These are phyloP conservation scores for Bombycilla garrulus DNA, from an alignment of 2,113 vertebrate species.

Conservation along the genomic window DNA sequence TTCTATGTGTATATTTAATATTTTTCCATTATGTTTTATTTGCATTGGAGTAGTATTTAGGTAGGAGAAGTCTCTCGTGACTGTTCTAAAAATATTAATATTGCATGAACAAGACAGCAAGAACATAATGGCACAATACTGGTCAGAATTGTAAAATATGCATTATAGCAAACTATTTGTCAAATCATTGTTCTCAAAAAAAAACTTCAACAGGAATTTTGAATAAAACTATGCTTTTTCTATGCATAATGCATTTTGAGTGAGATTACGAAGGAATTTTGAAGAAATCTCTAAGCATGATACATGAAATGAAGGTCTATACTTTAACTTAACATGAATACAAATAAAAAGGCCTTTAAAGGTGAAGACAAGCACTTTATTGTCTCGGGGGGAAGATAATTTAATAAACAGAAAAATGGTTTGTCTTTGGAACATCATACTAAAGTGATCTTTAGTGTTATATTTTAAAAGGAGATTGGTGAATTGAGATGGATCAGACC, in stretches of 20 bases:
- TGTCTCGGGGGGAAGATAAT: not conserved
- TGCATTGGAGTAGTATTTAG: not conserved
- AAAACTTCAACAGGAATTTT: not conserved
- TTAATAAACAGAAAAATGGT: not conserved
- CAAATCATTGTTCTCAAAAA: not conserved
- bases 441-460: conserved; percentile 2
- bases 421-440: not conserved
- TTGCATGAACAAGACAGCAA: not conserved
- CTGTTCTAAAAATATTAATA: not conserved
- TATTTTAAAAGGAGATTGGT: conserved; percentile 12
- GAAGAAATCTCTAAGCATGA: not conserved
- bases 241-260: not conserved
- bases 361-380: not conserved
- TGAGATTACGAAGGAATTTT: not conserved
- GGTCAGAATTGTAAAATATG: not conserved
- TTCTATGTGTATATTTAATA: not conserved
- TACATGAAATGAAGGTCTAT: not conserved
- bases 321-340: not conserved
- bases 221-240: conserved; percentile 6
- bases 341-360: not conserved
- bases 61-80: not conserved
- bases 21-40: conserved; percentile 22
- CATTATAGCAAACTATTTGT: not conserved
- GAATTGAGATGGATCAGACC: not conserved
- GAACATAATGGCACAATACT: not conserved